These are phyloP conservation scores for Eremophila alpestris DNA, from an alignment of 2,797 vertebrate species.

Conservation along the genomic window DNA sequence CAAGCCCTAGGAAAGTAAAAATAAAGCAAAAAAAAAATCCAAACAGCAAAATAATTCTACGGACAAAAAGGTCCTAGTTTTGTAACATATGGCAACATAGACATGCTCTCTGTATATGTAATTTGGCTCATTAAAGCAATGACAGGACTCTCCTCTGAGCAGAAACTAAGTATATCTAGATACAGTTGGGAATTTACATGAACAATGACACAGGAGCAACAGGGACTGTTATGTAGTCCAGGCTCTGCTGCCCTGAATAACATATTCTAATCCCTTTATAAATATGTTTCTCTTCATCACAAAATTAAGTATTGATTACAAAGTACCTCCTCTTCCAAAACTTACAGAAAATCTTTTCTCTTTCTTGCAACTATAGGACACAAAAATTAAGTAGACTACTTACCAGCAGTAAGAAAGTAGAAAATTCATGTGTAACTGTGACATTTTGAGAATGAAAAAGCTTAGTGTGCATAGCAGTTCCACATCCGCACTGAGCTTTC, in stretches of 20 bases:
- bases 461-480: slow-evolving; percentile 15
- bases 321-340: not conserved
- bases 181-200: not conserved
- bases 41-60: not conserved
- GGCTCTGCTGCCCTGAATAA: not conserved
- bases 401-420: not conserved
- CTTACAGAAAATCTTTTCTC: not conserved
- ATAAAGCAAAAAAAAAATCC: not conserved
- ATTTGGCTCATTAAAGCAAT: not conserved
- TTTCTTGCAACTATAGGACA: not conserved
- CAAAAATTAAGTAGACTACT: not conserved
- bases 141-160: not conserved
- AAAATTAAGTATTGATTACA: not conserved
- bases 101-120: not conserved
- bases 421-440: slow-evolving; percentile 23
- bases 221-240: not conserved
- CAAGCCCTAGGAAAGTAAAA: not conserved
- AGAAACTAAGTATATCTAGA: not conserved
- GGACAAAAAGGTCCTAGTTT: not conserved
- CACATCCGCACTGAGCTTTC: not conserved
- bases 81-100: not conserved
- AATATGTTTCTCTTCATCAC: not conserved
- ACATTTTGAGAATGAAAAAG: slow-evolving; percentile 40
- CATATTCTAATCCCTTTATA: not conserved
- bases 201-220: not conserved